Evolutionary conservation across 2,888 invertebrate genomes (phyloP).

Genomic region (Smittia sp.): DNA sequence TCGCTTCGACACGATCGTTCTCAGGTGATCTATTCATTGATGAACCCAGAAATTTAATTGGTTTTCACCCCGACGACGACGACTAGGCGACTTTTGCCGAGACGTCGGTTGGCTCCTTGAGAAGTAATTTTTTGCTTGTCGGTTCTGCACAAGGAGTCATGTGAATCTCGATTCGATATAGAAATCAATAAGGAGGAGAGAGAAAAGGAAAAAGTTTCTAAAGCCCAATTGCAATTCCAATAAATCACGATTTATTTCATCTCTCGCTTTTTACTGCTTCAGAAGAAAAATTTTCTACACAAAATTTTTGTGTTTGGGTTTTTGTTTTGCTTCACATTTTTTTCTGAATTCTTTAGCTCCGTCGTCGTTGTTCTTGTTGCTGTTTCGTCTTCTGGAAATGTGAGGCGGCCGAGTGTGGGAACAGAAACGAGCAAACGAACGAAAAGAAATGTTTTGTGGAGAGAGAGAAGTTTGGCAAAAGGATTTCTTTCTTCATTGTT

Average conservation of each 20-base stretch:
- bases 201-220: constrained; percentile 2
- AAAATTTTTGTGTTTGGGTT: constrained; percentile 26
- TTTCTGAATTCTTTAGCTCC: constrained; percentile 11
- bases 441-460: constrained; percentile 23
- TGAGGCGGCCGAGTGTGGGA: constrained; percentile 39
- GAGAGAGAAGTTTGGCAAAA: constrained; percentile 35
- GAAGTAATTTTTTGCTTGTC: not conserved
- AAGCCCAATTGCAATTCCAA: constrained; percentile 31
- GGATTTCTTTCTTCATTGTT: constrained; percentile 32
- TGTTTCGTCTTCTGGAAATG: constrained; percentile 24
- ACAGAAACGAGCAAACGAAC: constrained; percentile 15
- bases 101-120: not conserved
- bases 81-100: too few species aligned
- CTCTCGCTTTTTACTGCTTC: constrained; percentile 3
- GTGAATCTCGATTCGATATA: constrained; percentile 16
- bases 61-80: not conserved
- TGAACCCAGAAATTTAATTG: not conserved
- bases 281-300: constrained; percentile 18
- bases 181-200: not conserved
- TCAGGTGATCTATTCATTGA: constrained; percentile 37
- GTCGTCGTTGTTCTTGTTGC: constrained; percentile 32
- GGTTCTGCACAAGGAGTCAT: not conserved
- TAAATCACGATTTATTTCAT: constrained; percentile 38
- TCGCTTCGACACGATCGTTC: not conserved
- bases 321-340: constrained; percentile 29